phyloP scores from a whole-genome alignment of 2,113 vertebrate genomes.

The Vulpes lagopus region DNA sequence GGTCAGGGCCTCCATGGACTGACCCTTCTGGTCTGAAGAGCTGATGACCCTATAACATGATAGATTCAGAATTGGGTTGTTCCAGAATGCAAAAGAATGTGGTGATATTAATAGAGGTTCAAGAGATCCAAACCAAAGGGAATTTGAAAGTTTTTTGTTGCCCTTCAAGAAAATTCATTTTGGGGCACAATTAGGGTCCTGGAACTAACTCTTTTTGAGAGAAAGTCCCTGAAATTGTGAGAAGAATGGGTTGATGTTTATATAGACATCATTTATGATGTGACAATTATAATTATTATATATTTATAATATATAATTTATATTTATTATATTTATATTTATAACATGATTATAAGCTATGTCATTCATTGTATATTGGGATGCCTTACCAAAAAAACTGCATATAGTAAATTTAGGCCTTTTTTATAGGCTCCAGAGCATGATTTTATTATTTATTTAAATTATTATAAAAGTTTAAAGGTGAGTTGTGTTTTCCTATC shows the following conservation, averaged over 20 bases:
- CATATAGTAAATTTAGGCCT: neutral
- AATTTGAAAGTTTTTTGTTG: neutral
- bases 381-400: neutral
- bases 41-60: neutral
- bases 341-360: neutral
- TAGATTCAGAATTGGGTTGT: neutral
- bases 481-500: neutral
- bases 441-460: slow-evolving; percentile 7
- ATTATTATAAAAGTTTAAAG: neutral
- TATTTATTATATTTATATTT: too few species aligned
- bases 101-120: neutral
- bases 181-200: neutral
- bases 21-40: neutral
- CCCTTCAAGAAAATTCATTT: neutral
- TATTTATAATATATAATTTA: too few species aligned
- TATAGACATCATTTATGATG: neutral
- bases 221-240: neutral
- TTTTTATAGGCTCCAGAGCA: neutral
- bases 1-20: neutral
- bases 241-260: neutral
- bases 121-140: neutral
- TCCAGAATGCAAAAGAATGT: neutral
- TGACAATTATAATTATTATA: neutral
- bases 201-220: neutral
- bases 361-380: neutral